A percentile compares a stretch with the other conserved stretches of the same genome.
These are phyloP conservation scores for Colletes gigas DNA, from an alignment of 1,140 invertebrate genomes.

Conservation along the genomic window DNA sequence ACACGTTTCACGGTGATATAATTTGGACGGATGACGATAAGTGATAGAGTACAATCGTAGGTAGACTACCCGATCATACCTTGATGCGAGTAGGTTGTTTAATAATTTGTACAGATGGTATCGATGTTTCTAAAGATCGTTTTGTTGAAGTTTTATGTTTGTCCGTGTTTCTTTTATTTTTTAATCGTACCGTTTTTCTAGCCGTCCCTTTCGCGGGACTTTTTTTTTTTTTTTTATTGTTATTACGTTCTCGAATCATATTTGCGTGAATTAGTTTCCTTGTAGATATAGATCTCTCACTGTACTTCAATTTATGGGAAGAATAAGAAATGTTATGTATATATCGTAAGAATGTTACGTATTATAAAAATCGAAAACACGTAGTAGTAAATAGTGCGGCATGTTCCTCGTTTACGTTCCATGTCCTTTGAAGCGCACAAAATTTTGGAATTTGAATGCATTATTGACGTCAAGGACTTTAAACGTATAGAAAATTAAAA, in stretches of 20 bases:
- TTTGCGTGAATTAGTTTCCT: not conserved
- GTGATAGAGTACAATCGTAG: conserved; percentile 20
- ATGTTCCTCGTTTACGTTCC: conserved; percentile 38
- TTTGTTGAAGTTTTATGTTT: not conserved
- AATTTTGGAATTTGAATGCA: conserved; percentile 25
- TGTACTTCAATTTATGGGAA: not conserved
- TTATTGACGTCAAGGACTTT: conserved; percentile 18
- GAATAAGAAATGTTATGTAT: conserved; percentile 32
- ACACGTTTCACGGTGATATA: conserved; percentile 15
- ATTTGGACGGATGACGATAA: conserved; percentile 23
- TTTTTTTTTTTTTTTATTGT: not conserved
- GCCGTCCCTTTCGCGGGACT: not conserved
- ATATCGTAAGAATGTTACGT: conserved; percentile 19
- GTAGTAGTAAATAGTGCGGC: conserved; percentile 22
- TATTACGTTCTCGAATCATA: not conserved
- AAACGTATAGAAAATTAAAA: not conserved
- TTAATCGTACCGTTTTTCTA: not conserved
- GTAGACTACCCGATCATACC: not conserved
- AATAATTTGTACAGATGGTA: conserved; percentile 17
- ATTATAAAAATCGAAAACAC: conserved; percentile 1
- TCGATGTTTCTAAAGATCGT: not conserved
- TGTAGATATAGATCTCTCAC: conserved; percentile 1
- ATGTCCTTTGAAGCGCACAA: conserved; percentile 36
- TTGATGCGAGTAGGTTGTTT: conserved; percentile 4
- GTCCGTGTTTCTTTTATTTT: not conserved